Conservation (phyloP, 2,113 vertebrate species). For the Leptobrachium ailaonicum region DNA sequence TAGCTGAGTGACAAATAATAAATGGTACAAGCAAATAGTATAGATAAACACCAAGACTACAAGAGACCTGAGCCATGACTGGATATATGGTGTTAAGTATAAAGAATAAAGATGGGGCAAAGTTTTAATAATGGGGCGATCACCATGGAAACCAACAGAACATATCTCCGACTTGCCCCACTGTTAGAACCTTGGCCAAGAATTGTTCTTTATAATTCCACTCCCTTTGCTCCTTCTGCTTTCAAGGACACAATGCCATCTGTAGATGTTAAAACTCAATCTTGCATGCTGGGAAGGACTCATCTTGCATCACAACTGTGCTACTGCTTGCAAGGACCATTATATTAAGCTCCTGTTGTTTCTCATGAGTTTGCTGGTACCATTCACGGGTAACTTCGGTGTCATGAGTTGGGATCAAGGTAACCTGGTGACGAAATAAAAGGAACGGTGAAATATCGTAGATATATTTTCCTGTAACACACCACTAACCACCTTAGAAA, state of each 20-base stretch:
- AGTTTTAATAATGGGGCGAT: no score
- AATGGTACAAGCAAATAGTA: conserved; percentile 51
- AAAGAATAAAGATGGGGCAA: no score
- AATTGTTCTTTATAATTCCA: neutral
- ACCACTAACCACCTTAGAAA: neutral
- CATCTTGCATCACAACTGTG: conserved; percentile 98
- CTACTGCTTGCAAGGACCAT: conserved; percentile 98
- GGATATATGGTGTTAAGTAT: conserved; percentile 33
- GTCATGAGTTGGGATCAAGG: conserved; percentile 96
- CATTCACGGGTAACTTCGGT: conserved; percentile 96
- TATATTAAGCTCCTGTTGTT: conserved; percentile 94
- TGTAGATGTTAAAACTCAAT: conserved; percentile 87
- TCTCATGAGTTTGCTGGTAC: conserved; percentile 98
- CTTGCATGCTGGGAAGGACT: conserved; percentile 98
- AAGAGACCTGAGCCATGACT: conserved; percentile 57
- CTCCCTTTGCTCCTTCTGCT: conserved; percentile 1
- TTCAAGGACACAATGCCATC: conserved; percentile 55
- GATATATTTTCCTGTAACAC: neutral
- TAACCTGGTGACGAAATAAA: conserved; percentile 74
- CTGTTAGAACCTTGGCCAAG: no score
- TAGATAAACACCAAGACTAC: conserved; percentile 53
- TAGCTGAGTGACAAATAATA: conserved; percentile 12
- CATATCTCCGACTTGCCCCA: no score
- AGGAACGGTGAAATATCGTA: neutral
- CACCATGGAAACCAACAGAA: conserved; percentile 20